phyloP scores from a whole-genome alignment of 2,113 vertebrate genomes.

The Oenanthe oenanthe region DNA sequence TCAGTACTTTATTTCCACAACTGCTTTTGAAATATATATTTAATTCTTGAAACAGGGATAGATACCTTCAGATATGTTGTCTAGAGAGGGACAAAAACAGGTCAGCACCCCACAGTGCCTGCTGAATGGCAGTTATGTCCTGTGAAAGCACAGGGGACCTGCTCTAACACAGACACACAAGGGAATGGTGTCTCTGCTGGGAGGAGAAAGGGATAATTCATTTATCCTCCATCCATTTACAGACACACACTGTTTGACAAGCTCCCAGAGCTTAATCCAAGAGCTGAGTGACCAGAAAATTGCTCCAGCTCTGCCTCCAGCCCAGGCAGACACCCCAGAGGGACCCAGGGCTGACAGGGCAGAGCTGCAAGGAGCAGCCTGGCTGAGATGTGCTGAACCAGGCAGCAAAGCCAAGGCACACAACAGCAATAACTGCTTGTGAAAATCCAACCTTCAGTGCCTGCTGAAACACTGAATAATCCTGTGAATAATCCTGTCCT shows the following conservation, averaged over 20 bases:
- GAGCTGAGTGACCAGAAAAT: neutral
- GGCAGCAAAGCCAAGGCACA: conserved; percentile 5
- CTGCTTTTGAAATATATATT: neutral
- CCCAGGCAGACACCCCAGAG: neutral
- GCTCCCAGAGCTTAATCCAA: neutral
- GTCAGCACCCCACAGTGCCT: neutral
- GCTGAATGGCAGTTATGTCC: neutral
- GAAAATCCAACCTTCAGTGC: neutral
- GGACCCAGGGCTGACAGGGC: neutral
- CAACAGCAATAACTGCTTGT: conserved; percentile 6
- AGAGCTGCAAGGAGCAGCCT: neutral
- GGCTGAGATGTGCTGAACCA: fast-evolving
- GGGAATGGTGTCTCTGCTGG: neutral
- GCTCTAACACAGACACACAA: neutral
- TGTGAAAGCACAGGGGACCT: neutral
- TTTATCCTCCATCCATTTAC: neutral
- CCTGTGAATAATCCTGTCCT: neutral
- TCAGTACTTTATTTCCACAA: neutral
- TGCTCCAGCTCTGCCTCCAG: neutral
- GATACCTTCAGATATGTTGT: neutral
- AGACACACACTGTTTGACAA: neutral
- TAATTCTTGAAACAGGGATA: neutral
- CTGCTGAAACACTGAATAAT: neutral
- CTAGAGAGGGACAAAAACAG: neutral
- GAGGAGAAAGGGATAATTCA: neutral